Base-by-base conservation (phyloP, 2,888 invertebrate species). In the Glaucopsyche alexis region DNA sequence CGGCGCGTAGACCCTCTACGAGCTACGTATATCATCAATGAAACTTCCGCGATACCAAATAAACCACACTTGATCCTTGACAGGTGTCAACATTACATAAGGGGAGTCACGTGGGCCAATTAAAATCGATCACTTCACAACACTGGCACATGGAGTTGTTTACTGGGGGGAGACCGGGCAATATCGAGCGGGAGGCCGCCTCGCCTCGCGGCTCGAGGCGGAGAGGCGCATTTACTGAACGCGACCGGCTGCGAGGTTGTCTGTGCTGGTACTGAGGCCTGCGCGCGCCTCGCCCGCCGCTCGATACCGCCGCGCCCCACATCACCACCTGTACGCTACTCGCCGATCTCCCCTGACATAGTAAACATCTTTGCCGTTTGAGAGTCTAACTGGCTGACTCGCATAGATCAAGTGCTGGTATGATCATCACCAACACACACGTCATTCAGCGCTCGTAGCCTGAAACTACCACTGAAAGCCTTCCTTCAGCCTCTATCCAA, bases 251-350 rank as follows among this genome's bases (percentile, higher is more conserved):
- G 82, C 84, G 85, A 80, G 82, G 82, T 81, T 79, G 79, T 81
- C 83, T 81, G 80, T 83, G 83, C 83, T 79, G 84, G 85, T 85
- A 89, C 88, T 88, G 85, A 78, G 85, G 86, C 84, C 86, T 88
- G 87, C 87, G 85, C 84, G 82, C 85, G 84, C 84, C 81, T 81
- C 82, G 79, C 80, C 82, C 77, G 75, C 80, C 84, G 82, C 78
- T 78, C 78, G 79, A 80, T 79, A 78, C 84, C 73, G 80, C 82
- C 90, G 88, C 91, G 88, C 91, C 90, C 90, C 87, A 84, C 83
- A 86, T 87, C 87, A 86, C 90, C 91, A 92, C 92, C 91, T 92
- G 91, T 91, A 86, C 86, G 88, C 88, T 86, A 91, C 91, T 90
- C 85, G 84, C 85, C 84, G 83, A 79, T 77, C 79, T 80, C 81